phyloP scores from a whole-genome alignment of 2,888 invertebrate species.

The Orgyia antiqua region DNA sequence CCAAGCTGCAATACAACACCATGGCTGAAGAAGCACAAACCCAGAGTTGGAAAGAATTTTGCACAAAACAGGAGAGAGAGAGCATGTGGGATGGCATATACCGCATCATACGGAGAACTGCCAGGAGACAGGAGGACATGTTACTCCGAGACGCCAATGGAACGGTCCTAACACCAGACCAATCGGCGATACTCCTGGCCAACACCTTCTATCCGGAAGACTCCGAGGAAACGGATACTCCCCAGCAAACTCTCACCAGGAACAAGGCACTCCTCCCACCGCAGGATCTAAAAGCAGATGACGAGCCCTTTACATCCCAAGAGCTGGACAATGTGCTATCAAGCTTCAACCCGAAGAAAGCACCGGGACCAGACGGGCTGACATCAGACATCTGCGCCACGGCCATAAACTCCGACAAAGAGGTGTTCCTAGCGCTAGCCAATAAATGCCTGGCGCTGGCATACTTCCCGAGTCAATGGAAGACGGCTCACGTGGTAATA shows the following conservation, averaged over 20 bases:
- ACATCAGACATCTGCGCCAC: constrained; percentile 15
- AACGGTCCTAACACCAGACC: not conserved
- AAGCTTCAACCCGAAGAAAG: not conserved
- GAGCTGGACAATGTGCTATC: too few relatives aligned
- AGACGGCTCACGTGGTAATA: too few relatives aligned
- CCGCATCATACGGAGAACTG: too few relatives aligned
- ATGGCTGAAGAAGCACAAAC: too few relatives aligned
- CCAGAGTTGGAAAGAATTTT: too few relatives aligned
- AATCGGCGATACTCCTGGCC: constrained; percentile 3
- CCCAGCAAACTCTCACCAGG: too few relatives aligned
- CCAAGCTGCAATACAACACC: too few relatives aligned
- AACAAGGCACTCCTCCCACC: not conserved
- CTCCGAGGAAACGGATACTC: too few relatives aligned
- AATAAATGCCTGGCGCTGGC: constrained; percentile 5
- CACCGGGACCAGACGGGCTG: constrained; percentile 11
- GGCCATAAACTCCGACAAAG: constrained; percentile 7
- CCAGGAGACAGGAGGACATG: constrained; percentile 6
- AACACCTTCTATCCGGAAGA: constrained; percentile 6
- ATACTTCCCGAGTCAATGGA: too few relatives aligned
- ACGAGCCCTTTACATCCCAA: not conserved
- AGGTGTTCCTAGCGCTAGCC: constrained; percentile 4
- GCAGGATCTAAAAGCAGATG: not conserved
- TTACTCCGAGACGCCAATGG: constrained; percentile 4
- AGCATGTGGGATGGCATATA: too few relatives aligned
- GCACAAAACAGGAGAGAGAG: too few relatives aligned